These are phyloP conservation scores for Pipistrellus kuhlii DNA, from an alignment of 2,797 vertebrate species.

Conservation along the genomic window DNA sequence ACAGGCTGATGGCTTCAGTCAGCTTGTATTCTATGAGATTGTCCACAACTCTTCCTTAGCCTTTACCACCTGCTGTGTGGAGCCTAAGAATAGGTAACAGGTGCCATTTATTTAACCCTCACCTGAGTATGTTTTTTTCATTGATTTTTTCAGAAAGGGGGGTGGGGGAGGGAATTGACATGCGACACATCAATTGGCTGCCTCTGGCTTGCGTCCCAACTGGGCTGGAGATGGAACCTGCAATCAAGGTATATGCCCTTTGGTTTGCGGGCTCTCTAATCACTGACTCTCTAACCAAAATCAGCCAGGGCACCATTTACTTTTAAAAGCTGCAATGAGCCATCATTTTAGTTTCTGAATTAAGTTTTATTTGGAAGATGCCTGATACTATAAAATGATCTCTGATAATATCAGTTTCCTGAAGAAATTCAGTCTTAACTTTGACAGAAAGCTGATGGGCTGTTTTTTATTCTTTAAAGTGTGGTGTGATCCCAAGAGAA, in stretches of 20 bases:
- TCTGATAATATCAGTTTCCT: constrained; percentile 2
- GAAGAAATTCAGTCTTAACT: neutral
- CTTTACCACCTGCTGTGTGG: neutral
- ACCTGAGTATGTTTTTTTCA: no score
- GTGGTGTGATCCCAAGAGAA: neutral
- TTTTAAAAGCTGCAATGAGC: neutral
- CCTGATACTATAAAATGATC: neutral
- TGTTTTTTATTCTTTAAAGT: neutral
- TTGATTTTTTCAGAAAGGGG: no score
- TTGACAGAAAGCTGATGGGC: neutral
- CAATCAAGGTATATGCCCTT: no score
- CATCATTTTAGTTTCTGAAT: neutral
- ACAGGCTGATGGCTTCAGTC: neutral
- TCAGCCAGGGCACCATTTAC: neutral
- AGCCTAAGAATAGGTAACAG: neutral
- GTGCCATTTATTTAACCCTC: neutral
- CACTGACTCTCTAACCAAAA: no score
- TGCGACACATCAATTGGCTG: no score
- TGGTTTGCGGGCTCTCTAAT: no score
- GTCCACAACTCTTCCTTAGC: neutral
- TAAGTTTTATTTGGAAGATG: neutral
- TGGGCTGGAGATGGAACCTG: no score
- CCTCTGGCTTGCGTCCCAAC: no score
- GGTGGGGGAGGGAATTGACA: no score
- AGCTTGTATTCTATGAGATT: neutral